Evolutionary conservation across 2,113 vertebrate species (phyloP).

Genomic region (Muntiacus reevesi): DNA sequence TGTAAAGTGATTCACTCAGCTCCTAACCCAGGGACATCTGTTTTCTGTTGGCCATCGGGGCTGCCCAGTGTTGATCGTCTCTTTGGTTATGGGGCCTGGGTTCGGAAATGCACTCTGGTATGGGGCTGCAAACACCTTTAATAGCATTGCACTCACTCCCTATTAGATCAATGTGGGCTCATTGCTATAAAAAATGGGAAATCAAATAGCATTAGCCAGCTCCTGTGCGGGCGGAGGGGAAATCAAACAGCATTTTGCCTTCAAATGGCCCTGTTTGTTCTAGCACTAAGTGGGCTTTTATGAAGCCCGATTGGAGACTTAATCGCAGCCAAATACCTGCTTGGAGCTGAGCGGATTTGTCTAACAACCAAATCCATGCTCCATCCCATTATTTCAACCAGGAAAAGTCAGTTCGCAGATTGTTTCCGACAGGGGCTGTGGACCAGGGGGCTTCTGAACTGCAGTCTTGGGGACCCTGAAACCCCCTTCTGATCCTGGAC

Average conservation of each 20-base stretch:
- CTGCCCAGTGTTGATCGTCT: conserved; percentile 96
- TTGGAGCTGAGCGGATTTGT: conserved; percentile 80
- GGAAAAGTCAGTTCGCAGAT: conserved; percentile 21
- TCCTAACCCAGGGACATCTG: conserved; percentile 95
- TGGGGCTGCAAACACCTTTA: conserved; percentile 94
- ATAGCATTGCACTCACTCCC: conserved; percentile 96
- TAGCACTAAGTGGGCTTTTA: conserved; percentile 97
- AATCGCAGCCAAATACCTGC: conserved; percentile 93
- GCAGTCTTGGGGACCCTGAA: neutral
- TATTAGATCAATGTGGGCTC: conserved; percentile 98
- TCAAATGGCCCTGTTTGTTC: conserved; percentile 94
- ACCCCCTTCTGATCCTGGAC: conserved; percentile 1
- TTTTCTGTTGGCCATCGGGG: conserved; percentile 92
- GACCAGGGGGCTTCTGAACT: neutral
- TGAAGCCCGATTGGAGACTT: conserved; percentile 91
- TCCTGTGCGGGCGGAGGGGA: conserved; percentile 87
- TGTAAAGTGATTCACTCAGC: conserved; percentile 99
- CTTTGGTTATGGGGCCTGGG: conserved; percentile 94
- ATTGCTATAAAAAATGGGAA: conserved; percentile 99
- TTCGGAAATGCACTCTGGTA: conserved; percentile 94
- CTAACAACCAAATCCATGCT: conserved; percentile 76
- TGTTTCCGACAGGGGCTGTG: conserved; percentile 48
- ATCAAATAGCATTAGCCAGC: conserved; percentile 98
- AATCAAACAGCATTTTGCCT: conserved; percentile 94
- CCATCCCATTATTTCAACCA: conserved; percentile 72